phyloP scores from a whole-genome alignment of 37 sponge, comb jelly and placozoan genomes.

The Aplysina aerophoba region DNA sequence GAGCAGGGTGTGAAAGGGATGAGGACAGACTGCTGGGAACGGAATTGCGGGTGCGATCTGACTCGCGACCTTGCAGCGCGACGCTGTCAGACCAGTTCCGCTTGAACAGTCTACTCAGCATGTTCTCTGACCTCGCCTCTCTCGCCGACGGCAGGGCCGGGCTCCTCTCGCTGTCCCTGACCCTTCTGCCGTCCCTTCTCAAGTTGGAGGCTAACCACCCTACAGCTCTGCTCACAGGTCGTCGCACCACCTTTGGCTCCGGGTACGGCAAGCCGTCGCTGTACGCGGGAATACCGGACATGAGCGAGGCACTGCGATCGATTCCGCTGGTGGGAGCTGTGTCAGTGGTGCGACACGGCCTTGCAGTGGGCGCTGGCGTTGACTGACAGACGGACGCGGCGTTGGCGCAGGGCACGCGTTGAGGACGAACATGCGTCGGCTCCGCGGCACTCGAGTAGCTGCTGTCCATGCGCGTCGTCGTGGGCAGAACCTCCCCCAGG shows the following conservation, averaged over 20 bases:
- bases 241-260: conserved; percentile 12
- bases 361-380: too few relatives aligned
- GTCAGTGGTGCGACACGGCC: too few relatives aligned
- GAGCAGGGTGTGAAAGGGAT: background rate
- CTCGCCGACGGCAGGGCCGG: background rate
- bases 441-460: background rate
- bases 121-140: background rate
- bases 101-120: background rate
- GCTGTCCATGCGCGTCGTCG: background rate
- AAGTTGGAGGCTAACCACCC: conserved; percentile 16
- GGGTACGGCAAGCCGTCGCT: conserved; percentile 23
- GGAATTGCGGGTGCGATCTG: background rate
- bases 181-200: background rate
- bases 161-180: background rate
- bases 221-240: background rate
- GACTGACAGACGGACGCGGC: too few relatives aligned
- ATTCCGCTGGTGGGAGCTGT: too few relatives aligned
- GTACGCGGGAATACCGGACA: background rate
- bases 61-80: background rate
- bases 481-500: too few relatives aligned
- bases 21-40: conserved; percentile 15
- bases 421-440: too few relatives aligned
- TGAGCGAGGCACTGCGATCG: background rate
- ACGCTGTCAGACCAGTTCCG: background rate
- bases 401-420: too few relatives aligned